Percentiles rank a stretch among this genome's conserved stretches.
These are phyloP conservation scores for Oceanodroma tethys DNA, from an alignment of 2,113 vertebrate genomes.

Conservation along the genomic window DNA sequence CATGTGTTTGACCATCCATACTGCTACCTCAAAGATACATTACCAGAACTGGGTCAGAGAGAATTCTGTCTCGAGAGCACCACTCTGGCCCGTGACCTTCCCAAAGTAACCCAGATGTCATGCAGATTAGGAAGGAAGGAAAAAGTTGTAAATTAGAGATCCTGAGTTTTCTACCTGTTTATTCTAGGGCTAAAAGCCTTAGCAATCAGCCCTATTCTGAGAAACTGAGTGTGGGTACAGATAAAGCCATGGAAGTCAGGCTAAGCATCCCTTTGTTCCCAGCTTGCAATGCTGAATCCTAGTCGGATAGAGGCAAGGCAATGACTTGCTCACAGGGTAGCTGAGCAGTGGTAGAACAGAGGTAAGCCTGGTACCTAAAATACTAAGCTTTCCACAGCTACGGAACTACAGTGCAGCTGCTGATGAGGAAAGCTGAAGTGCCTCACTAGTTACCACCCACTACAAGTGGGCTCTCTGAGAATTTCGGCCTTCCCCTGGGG, in stretches of 20 bases:
- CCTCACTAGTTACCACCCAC: not conserved
- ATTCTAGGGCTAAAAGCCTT: not conserved
- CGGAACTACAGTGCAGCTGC: not conserved
- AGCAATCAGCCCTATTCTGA: not conserved
- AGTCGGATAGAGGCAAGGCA: not conserved
- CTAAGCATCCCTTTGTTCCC: not conserved
- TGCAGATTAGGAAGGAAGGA: not conserved
- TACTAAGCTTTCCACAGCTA: not conserved
- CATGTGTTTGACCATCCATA: not conserved
- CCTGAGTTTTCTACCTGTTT: not conserved
- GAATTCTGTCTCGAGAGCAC: not conserved
- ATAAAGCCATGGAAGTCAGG: not conserved
- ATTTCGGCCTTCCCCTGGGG: not conserved
- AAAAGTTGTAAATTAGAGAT: not conserved
- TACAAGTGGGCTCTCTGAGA: not conserved
- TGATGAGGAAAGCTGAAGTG: not conserved
- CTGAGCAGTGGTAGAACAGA: not conserved
- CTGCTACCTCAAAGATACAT: not conserved
- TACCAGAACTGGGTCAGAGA: not conserved
- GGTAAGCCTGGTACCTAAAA: not conserved
- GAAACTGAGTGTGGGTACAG: not conserved
- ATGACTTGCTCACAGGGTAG: not conserved
- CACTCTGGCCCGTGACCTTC: not conserved
- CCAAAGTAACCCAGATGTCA: not conserved
- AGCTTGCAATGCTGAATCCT: not conserved